phyloP scores from a whole-genome alignment of 2,797 vertebrate genomes.

The Zonotrichia albicollis region DNA sequence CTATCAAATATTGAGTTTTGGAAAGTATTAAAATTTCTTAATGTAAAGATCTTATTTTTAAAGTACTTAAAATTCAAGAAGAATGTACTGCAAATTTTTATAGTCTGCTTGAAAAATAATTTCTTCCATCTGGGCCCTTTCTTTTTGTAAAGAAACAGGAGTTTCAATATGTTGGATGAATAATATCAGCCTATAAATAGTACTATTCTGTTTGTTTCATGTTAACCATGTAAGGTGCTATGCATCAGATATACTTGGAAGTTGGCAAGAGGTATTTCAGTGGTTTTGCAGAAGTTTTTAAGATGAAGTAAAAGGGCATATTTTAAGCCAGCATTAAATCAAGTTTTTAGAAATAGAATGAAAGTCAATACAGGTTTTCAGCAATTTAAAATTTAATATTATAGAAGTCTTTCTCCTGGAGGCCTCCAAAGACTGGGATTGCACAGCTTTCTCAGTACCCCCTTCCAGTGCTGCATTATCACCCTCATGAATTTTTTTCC shows the following conservation, averaged over 20 bases:
- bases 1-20: not conserved
- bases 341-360: not conserved
- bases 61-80: not conserved
- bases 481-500: rapidly evolving
- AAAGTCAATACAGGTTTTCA: not conserved
- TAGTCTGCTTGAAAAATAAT: not conserved
- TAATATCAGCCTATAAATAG: not conserved
- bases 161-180: not conserved
- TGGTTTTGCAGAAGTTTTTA: not conserved
- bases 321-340: not conserved
- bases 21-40: not conserved
- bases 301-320: not conserved
- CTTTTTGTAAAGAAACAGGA: not conserved
- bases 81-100: not conserved
- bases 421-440: not conserved
- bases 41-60: not conserved
- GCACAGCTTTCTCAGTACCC: not conserved
- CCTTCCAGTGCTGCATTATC: not conserved
- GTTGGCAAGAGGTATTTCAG: not conserved
- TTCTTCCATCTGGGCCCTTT: not conserved
- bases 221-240: not conserved
- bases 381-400: not conserved
- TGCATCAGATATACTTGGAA: not conserved
- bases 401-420: not conserved
- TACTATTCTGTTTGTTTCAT: not conserved